Conservation (phyloP, 1,140 invertebrate species). For the Zaprionus vittiger region DNA sequence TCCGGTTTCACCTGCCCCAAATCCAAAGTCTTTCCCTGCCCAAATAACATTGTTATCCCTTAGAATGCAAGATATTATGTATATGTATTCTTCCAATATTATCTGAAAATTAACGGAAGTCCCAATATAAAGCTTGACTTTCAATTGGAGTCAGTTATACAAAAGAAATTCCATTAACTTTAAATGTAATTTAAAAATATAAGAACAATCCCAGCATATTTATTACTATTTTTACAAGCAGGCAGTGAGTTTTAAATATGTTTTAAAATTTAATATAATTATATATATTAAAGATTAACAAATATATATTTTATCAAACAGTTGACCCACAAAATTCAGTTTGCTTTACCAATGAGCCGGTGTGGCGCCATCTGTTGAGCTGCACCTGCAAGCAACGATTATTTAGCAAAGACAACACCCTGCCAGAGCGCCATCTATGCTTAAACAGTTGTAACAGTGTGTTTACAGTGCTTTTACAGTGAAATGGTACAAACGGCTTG, state of each 20-base stretch:
- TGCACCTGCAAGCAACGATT: not conserved
- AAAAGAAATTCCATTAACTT: too few relatives aligned
- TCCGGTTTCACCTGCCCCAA: not conserved
- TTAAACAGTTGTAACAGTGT: not conserved
- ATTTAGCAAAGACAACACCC: slow-evolving; percentile 2
- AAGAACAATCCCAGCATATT: not conserved
- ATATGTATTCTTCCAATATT: too few relatives aligned
- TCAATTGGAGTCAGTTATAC: too few relatives aligned
- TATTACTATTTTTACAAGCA: not conserved
- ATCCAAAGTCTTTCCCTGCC: not conserved
- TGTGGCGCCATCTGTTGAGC: not conserved
- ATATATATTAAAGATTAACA: not conserved
- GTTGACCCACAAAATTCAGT: not conserved
- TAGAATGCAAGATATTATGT: too few relatives aligned
- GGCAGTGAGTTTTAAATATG: not conserved
- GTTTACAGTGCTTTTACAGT: too few relatives aligned
- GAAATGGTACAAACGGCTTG: too few relatives aligned
- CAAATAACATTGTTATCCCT: too few relatives aligned
- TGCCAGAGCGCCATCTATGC: not conserved
- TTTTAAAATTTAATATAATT: not conserved
- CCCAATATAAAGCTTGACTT: too few relatives aligned
- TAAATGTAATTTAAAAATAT: too few relatives aligned
- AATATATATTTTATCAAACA: not conserved
- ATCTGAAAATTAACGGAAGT: too few relatives aligned
- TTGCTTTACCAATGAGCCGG: not conserved